Base-by-base conservation (phyloP, 2,888 invertebrate genomes). In the Pyrgus malvae region DNA sequence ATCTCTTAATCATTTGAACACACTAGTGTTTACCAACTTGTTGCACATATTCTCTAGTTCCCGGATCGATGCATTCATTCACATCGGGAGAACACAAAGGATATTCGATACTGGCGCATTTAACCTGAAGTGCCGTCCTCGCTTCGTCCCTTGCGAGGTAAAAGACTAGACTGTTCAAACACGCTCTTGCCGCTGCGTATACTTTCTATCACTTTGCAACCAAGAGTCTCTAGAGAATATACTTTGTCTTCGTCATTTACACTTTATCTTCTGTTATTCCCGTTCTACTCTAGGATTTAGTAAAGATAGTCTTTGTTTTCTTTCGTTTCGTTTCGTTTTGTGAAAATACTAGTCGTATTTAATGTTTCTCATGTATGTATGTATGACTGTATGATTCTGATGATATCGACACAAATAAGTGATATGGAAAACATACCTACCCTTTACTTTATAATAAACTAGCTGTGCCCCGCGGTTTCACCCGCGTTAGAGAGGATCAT, bases 71-170 rank as follows among this genome's bases (percentile, higher is more conserved):
- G 12, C 40, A n/a, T n/a, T n/a, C n/a, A n/a, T n/a, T 23, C 14
- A 19, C 38, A 33, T 12, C 12, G 31, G 12, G 29, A 40, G 31
- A n/a, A 41, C 8, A 33, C 25, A 2, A 14, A 37, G 19, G 51
- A 44, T 11, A 51, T 29, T 33, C 44, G 44, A 51, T 29, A 45
- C 51, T 6, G 51, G 25, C 44, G 38, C 37, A 45, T 45, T 51
- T 51, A 51, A 44, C 51, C 37, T 45, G 51, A 37, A 51, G 37
- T 38, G 44, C 37, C 21, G 6, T 37, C 25, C 14, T 31, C 9
- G 21, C 14, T 23, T 12, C 8, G 35, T 35, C 41, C 41, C 31
- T 33, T 3, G 50, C 6, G 23, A 17, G 11, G 25, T 16, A 11
- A 31, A n/a, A 3, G 29, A 27, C 25, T 44, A 21, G 29, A 51